A percentile compares a stretch with the other conserved stretches of the same genome.
These are phyloP conservation scores for Collichthys lucidus DNA, from an alignment of 2,113 vertebrate species.

Conservation along the genomic window DNA sequence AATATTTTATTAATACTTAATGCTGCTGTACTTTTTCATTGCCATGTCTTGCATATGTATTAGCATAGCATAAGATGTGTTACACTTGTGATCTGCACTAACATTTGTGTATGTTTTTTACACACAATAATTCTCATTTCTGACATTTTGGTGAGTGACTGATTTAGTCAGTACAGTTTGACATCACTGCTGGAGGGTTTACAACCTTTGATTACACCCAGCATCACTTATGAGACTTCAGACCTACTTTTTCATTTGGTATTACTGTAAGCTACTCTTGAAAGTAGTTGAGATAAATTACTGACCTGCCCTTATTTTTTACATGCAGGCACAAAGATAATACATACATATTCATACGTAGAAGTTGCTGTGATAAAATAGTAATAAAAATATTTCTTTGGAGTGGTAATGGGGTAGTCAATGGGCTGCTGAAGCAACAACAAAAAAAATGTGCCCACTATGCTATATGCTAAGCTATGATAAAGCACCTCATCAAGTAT, in stretches of 20 bases:
- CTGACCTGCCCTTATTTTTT: not conserved
- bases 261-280: not conserved
- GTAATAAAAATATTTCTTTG: constrained; percentile 27
- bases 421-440: constrained; percentile 19
- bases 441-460: not conserved
- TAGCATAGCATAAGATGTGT: not conserved
- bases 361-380: not conserved
- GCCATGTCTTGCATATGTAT: not conserved
- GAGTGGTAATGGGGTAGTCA: not conserved
- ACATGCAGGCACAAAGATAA: not conserved
- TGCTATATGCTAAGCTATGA: not conserved
- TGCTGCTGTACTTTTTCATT: not conserved
- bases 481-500: no score
- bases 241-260: not conserved
- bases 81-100: not conserved
- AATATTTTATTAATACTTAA: not conserved
- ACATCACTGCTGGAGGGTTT: not conserved
- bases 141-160: not conserved
- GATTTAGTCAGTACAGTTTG: not conserved
- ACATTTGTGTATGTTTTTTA: not conserved
- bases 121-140: not conserved
- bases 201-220: not conserved
- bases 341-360: no score
- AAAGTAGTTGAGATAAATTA: not conserved
- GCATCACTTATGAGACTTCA: not conserved